Percentiles rank a stretch among this genome's conserved stretches.
These are phyloP conservation scores for Zaprionus inermis DNA, from an alignment of 1,140 invertebrate genomes.

Conservation along the genomic window DNA sequence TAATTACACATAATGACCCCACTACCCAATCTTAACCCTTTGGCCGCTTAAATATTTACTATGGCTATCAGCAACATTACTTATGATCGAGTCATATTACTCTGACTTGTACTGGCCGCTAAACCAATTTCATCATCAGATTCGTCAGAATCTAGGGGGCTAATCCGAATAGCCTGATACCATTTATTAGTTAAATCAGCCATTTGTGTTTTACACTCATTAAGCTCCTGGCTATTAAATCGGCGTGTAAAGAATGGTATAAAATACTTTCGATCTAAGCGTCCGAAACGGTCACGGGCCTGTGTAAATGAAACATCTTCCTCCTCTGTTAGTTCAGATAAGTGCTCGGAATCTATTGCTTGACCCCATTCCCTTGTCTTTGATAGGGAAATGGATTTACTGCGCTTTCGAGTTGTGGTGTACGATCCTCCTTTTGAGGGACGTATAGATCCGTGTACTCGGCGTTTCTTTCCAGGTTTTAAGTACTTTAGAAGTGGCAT, in stretches of 20 bases:
- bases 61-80: constrained; percentile 15
- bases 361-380: constrained; percentile 99
- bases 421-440: constrained; percentile 24
- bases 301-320: constrained; percentile 89
- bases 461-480: constrained; percentile 86
- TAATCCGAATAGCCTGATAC: constrained; percentile 96
- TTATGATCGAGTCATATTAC: constrained; percentile 68
- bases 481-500: constrained; percentile 97
- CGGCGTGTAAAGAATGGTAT: constrained; percentile 97
- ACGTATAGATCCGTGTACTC: constrained; percentile 43
- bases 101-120: constrained; percentile 75
- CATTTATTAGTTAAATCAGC: constrained; percentile 97
- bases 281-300: constrained; percentile 92
- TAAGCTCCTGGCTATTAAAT: constrained; percentile 97
- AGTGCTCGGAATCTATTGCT: constrained; percentile 97
- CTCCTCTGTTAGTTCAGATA: constrained; percentile 97
- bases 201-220: constrained; percentile 98
- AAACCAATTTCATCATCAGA: constrained; percentile 83
- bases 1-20: background rate
- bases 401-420: constrained; percentile 88
- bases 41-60: constrained; percentile 38
- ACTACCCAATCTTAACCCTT: constrained; percentile 1
- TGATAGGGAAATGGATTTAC: constrained; percentile 95
- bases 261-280: constrained; percentile 96
- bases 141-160: constrained; percentile 88